Conservation (phyloP, 2,888 invertebrate species). For the Acanthosepion pharaonis region DNA sequence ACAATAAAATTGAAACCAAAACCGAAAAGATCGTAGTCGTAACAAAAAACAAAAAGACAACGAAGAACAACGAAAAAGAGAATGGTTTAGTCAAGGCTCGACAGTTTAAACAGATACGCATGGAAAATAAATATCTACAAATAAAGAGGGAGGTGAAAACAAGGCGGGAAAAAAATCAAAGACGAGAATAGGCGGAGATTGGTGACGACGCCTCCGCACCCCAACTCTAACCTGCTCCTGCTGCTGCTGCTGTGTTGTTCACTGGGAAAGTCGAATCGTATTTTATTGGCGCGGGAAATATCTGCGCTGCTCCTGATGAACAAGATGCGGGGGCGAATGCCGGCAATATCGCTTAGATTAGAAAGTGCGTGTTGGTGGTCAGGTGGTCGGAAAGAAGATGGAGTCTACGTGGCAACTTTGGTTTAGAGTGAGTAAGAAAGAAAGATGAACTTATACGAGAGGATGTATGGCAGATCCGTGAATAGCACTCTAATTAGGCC, state of each 20-base stretch:
- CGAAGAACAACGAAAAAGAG: background rate
- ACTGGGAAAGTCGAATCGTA: no score
- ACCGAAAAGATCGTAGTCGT: no score
- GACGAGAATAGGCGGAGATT: slow-evolving; percentile 15
- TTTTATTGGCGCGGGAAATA: background rate
- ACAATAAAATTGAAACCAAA: no score
- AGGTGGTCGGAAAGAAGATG: background rate
- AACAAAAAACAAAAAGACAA: background rate
- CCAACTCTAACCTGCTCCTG: background rate
- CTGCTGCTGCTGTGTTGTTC: slow-evolving; percentile 2
- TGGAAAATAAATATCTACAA: background rate
- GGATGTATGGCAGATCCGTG: no score
- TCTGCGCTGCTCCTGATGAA: background rate
- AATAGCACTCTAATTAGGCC: no score
- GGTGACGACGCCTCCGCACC: background rate
- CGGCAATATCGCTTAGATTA: background rate
- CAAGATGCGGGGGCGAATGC: background rate
- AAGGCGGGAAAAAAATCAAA: background rate
- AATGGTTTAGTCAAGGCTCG: background rate
- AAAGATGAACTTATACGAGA: no score
- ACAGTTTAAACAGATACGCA: no score
- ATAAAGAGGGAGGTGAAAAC: background rate
- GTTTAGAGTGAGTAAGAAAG: background rate
- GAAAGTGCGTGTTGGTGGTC: background rate
- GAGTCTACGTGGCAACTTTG: background rate